A percentile compares a stretch with the other conserved stretches of the same genome.
phyloP scores from a whole-genome alignment of 23 tunicate species.

The Aplidium turbinatum region DNA sequence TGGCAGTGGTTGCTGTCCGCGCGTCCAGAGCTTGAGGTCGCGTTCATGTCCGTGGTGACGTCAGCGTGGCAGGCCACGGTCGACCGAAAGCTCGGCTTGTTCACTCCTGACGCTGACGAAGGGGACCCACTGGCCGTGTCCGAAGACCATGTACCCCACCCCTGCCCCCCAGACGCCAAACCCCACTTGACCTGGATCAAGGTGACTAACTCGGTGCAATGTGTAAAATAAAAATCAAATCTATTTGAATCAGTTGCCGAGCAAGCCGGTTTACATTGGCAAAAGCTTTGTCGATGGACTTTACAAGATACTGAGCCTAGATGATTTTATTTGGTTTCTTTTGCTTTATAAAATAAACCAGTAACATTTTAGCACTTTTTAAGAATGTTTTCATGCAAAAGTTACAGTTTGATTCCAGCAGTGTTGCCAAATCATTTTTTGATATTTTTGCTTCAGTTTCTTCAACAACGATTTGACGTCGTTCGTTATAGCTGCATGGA shows the following conservation, averaged over 20 bases:
- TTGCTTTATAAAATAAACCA: too few relatives aligned
- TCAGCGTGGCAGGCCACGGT: slow-evolving; percentile 84
- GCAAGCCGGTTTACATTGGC: too few relatives aligned
- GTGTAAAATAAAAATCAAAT: too few relatives aligned
- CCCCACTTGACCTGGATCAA: slow-evolving; percentile 86
- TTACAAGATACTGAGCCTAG: too few relatives aligned
- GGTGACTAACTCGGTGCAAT: too few relatives aligned
- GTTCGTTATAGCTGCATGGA: slow-evolving; percentile 66
- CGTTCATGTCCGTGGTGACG: slow-evolving; percentile 73
- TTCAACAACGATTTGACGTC: slow-evolving; percentile 75
- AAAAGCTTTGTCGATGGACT: too few relatives aligned
- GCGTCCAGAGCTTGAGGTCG: slow-evolving; percentile 59
- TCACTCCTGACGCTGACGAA: slow-evolving; percentile 58
- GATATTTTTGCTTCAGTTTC: slow-evolving; percentile 41
- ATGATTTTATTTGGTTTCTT: too few relatives aligned
- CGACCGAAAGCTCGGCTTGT: slow-evolving; percentile 65
- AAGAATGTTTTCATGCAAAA: too few relatives aligned
- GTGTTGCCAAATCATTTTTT: too few relatives aligned
- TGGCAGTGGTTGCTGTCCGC: slow-evolving; percentile 97
- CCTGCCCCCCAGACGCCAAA: slow-evolving; percentile 62
- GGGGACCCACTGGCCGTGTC: slow-evolving; percentile 95
- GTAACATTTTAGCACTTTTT: too few relatives aligned
- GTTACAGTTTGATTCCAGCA: too few relatives aligned
- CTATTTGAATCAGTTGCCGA: too few relatives aligned
- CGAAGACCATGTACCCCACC: slow-evolving; percentile 70